phyloP scores from a whole-genome alignment of 1,140 invertebrate genomes.

The Glossosoma conforme region DNA sequence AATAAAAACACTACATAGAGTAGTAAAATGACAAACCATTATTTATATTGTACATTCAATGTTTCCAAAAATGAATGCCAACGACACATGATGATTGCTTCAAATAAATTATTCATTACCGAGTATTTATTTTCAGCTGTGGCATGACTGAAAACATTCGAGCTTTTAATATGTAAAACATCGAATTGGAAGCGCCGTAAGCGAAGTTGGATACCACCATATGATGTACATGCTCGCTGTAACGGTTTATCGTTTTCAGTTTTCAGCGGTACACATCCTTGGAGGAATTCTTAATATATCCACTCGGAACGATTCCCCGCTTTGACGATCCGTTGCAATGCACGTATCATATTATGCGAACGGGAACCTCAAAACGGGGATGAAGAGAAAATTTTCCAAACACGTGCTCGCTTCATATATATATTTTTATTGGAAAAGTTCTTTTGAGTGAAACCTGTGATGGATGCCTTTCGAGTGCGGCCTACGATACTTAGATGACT shows the following conservation, averaged over 20 bases:
- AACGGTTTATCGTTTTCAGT: slow-evolving; percentile 3
- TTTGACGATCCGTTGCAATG: slow-evolving; percentile 10
- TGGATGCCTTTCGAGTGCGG: not conserved
- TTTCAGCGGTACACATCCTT: no score
- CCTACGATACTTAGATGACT: not conserved
- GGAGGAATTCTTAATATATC: slow-evolving; percentile 20
- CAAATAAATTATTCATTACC: no score
- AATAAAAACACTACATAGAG: no score
- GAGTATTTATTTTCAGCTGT: no score
- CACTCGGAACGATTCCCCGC: slow-evolving; percentile 8
- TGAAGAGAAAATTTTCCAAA: not conserved
- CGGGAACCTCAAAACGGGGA: not conserved
- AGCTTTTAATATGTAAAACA: not conserved
- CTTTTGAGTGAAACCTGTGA: not conserved
- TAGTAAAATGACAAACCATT: no score
- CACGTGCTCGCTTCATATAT: slow-evolving; percentile 1
- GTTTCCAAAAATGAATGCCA: no score
- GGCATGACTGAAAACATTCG: no score
- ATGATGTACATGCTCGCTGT: not conserved
- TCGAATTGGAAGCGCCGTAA: not conserved
- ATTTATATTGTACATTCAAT: no score
- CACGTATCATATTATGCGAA: not conserved
- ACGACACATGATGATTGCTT: no score
- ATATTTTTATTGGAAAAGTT: slow-evolving; percentile 3
- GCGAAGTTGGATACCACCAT: not conserved